phyloP scores from a whole-genome alignment of 2,797 vertebrate species.

The Chelidonichthys spinosus region DNA sequence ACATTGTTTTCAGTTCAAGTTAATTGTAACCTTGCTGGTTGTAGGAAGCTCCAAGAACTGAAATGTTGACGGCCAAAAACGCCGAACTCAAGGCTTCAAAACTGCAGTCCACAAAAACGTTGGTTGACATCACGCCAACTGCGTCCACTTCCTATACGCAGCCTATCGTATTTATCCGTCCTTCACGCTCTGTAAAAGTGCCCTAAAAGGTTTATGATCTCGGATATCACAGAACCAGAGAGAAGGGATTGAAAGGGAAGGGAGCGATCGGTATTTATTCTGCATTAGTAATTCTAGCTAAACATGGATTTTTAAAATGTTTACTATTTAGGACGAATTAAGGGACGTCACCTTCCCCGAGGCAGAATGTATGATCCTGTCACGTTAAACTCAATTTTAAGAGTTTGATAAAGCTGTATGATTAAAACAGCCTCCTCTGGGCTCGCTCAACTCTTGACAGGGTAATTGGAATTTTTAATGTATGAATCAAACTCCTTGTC shows the following conservation, averaged over 20 bases:
- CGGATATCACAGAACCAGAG: slow-evolving; percentile 1
- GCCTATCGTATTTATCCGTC: slow-evolving; percentile 11
- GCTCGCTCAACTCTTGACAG: slow-evolving; percentile 79
- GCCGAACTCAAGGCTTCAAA: no score
- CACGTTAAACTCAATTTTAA: slow-evolving; percentile 80
- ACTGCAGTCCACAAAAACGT: no score
- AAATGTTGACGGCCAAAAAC: no score
- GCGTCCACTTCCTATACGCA: no score
- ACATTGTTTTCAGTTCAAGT: no score
- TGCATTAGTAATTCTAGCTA: slow-evolving; percentile 56
- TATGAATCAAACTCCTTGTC: slow-evolving; percentile 81
- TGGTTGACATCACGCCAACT: no score
- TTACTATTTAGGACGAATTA: slow-evolving; percentile 80
- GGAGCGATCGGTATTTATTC: slow-evolving; percentile 51
- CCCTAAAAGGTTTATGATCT: slow-evolving; percentile 22
- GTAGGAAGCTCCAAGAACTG: no score
- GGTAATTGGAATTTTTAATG: slow-evolving; percentile 83
- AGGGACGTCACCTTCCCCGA: slow-evolving; percentile 76
- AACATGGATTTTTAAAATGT: slow-evolving; percentile 79
- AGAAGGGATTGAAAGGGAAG: slow-evolving; percentile 23
- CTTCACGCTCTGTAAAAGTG: slow-evolving; percentile 14
- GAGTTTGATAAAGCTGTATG: slow-evolving; percentile 79
- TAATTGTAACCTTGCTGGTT: no score
- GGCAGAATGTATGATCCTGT: slow-evolving; percentile 77
- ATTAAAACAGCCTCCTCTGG: slow-evolving; percentile 81